Evolutionary conservation across 2,888 invertebrate genomes (phyloP).

Genomic region (Aradus depressus): DNA sequence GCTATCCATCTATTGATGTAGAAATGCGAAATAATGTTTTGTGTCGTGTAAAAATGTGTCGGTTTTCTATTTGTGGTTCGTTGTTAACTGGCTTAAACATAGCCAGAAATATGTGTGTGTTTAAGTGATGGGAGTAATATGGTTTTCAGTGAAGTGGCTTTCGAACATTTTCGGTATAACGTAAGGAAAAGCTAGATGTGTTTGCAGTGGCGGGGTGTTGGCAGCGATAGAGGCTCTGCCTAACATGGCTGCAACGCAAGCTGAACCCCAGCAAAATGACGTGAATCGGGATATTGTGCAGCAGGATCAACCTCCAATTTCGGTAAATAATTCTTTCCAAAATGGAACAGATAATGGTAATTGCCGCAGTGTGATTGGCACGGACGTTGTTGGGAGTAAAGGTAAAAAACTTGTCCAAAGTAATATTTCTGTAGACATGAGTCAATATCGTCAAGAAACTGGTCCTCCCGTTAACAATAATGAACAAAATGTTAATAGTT

Average conservation of each 20-base stretch:
- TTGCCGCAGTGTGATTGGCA: slow-evolving; percentile 44
- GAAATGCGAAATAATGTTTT: slow-evolving; percentile 61
- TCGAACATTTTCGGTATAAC: slow-evolving; percentile 34
- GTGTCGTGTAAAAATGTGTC: slow-evolving; percentile 41
- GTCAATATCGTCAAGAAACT: slow-evolving; percentile 43
- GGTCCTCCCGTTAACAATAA: slow-evolving; percentile 40
- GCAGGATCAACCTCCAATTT: slow-evolving; percentile 54
- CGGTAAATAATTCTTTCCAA: slow-evolving; percentile 54
- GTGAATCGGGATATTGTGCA: slow-evolving; percentile 54
- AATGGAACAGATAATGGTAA: slow-evolving; percentile 66
- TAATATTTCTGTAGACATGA: slow-evolving; percentile 31
- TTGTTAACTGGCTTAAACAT: slow-evolving; percentile 24
- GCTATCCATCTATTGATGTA: slow-evolving; percentile 50
- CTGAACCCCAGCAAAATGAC: slow-evolving; percentile 70
- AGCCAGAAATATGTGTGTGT: slow-evolving; percentile 26
- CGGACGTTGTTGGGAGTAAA: slow-evolving; percentile 30
- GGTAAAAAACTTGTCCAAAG: slow-evolving; percentile 27
- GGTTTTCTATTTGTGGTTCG: slow-evolving; percentile 26
- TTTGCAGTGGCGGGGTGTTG: slow-evolving; percentile 51
- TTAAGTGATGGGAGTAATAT: slow-evolving; percentile 33
- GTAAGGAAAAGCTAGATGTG: slow-evolving; percentile 38
- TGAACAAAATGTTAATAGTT: slow-evolving; percentile 33
- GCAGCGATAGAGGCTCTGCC: slow-evolving; percentile 43
- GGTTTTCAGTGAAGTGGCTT: slow-evolving; percentile 32
- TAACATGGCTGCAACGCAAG: slow-evolving; percentile 77